phyloP scores from a whole-genome alignment of 2,888 invertebrate species.

The Mythimna vitellina region DNA sequence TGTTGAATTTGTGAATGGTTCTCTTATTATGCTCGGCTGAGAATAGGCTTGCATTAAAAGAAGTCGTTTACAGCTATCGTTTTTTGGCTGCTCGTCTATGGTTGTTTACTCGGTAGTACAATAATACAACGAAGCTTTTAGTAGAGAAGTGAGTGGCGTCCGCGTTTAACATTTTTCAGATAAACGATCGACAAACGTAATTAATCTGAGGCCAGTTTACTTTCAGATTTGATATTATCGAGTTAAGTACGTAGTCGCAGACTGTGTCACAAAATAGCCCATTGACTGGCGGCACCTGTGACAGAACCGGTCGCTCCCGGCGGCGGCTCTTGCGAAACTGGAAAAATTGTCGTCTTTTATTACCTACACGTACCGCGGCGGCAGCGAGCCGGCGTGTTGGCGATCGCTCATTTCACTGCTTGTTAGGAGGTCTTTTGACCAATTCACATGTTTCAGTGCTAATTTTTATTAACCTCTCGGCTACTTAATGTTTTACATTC shows the following conservation, averaged over 20 bases:
- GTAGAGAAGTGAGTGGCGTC: slow-evolving; percentile 30
- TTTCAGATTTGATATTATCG: slow-evolving; percentile 71
- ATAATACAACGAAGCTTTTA: slow-evolving; percentile 49
- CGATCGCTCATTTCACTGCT: slow-evolving; percentile 71
- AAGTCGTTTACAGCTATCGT: slow-evolving; percentile 71
- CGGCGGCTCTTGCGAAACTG: slow-evolving; percentile 82
- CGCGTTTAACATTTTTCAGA: slow-evolving; percentile 35
- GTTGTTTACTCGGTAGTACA: slow-evolving; percentile 56
- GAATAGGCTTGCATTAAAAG: slow-evolving; percentile 72
- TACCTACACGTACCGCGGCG: slow-evolving; percentile 69
- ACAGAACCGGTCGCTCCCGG: slow-evolving; percentile 82
- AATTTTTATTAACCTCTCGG: slow-evolving; percentile 33
- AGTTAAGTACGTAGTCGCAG: slow-evolving; percentile 72
- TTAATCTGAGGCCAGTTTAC: slow-evolving; percentile 55
- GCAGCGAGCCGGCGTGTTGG: slow-evolving; percentile 67
- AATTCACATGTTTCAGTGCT: slow-evolving; percentile 55
- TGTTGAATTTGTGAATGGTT: slow-evolving; percentile 88
- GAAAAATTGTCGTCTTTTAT: slow-evolving; percentile 79
- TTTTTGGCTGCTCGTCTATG: slow-evolving; percentile 63
- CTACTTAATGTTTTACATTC: slow-evolving; percentile 30
- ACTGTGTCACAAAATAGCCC: slow-evolving; percentile 75
- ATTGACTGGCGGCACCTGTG: slow-evolving; percentile 85
- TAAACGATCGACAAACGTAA: slow-evolving; percentile 47
- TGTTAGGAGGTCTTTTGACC: slow-evolving; percentile 65
- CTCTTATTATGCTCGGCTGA: slow-evolving; percentile 70